A percentile compares a stretch with the other conserved stretches of the same genome.
Conservation (phyloP, 2,888 invertebrate genomes). For the Lacanobia oleracea region DNA sequence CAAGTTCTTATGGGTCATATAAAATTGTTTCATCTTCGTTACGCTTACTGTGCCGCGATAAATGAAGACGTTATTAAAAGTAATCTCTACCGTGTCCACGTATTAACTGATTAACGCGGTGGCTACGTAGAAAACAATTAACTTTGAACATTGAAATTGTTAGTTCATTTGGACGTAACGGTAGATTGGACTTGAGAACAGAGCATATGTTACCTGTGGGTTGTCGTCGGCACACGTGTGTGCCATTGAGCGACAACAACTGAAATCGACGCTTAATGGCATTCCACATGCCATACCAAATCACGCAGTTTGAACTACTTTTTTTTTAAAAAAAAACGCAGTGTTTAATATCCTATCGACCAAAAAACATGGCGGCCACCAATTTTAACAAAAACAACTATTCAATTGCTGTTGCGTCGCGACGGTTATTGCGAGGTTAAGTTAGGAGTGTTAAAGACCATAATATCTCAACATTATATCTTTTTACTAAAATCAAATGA, state of each 20-base stretch:
- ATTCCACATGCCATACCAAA: no score
- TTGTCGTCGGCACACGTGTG: no score
- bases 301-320: no score
- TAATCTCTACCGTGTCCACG: slow-evolving; percentile 66
- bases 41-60: slow-evolving; percentile 70
- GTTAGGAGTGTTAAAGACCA: not conserved
- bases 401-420: no score
- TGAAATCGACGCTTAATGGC: no score
- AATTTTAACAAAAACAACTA: no score
- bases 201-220: no score
- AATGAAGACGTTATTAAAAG: slow-evolving; percentile 82
- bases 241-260: no score
- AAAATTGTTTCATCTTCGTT: slow-evolving; percentile 79
- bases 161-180: slow-evolving; percentile 26
- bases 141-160: slow-evolving; percentile 38
- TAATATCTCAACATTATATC: not conserved
- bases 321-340: no score
- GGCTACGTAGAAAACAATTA: slow-evolving; percentile 58
- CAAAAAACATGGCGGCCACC: no score
- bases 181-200: slow-evolving; percentile 14
- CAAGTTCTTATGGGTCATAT: slow-evolving; percentile 78
- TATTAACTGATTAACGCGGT: slow-evolving; percentile 31
- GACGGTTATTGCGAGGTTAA: no score
- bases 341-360: no score
- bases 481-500: not conserved